Percentiles rank a stretch among this genome's conserved stretches.
These are phyloP conservation scores for Sebastes steindachneri DNA, from an alignment of 2,797 vertebrate species.

Conservation along the genomic window DNA sequence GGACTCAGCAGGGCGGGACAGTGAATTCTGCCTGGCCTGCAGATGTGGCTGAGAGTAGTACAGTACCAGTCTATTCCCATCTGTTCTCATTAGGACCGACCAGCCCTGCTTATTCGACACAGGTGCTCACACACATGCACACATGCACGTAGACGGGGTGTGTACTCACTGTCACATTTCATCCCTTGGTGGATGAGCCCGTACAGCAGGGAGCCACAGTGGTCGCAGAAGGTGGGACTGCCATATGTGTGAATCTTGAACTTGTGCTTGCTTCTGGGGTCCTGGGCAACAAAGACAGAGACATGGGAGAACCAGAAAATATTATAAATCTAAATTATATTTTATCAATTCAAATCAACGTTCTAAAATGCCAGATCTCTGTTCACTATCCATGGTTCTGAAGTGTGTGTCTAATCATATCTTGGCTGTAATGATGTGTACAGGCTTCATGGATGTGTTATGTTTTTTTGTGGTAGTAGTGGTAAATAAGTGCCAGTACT, in stretches of 20 bases:
- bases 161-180: conserved; percentile 98
- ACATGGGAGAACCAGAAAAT: not conserved
- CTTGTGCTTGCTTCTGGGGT: conserved; percentile 99
- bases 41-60: conserved; percentile 39
- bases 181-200: conserved; percentile 98
- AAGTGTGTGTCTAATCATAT: no score
- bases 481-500: no score
- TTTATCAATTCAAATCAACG: not conserved
- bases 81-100: conserved; percentile 70
- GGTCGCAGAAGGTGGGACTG: conserved; percentile 97
- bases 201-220: conserved; percentile 96
- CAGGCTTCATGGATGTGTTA: no score
- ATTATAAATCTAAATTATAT: not conserved
- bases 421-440: no score
- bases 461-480: no score
- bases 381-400: no score
- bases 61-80: conserved; percentile 69
- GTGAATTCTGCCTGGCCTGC: conserved; percentile 49
- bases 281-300: conserved; percentile 76
- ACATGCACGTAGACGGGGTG: not conserved
- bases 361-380: no score
- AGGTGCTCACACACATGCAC: conserved; percentile 9
- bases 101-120: conserved; percentile 40
- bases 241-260: conserved; percentile 98
- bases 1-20: conserved; percentile 21